Base-by-base conservation (phyloP, 2,113 vertebrate species). In the Lepidothrix coronata region DNA sequence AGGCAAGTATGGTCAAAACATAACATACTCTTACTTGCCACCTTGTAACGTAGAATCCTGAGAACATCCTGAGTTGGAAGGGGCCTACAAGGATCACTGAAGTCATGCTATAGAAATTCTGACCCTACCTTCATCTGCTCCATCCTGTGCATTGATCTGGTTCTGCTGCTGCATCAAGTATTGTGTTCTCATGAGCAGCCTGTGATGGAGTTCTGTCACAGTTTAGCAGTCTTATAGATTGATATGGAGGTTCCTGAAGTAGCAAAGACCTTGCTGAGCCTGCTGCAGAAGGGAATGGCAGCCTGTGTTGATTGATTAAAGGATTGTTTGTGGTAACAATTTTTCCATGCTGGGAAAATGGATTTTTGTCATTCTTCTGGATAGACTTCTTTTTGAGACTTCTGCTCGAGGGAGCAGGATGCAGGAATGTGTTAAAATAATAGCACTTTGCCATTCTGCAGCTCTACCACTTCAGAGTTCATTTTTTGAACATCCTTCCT, bases 1-100 rank as follows among this genome's bases (percentile, higher is more conserved):
- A 44, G 96, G 98, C 98, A 96, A 96, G 96, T 55, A 1, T 28
- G 23, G 14, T 24, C 49, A 24, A 39, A 72, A 65, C 0, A 0
- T 3, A 52, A 39, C 24, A 70, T 74, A 3, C 5, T 59, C 5
- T 77, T 55, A 54, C 19, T 74, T 79, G 6, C 11, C 6, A 35
- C 16, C 14, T 54, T 55, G 8, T 57, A 30, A 28, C 14, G 11
- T 8, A 33, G 41, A 66, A 24, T 48, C 65, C 2, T 57, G 55
- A 71, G 27, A 77, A 37, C 49, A 57, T 33, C 22, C 27, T 30
- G 27, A 63, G 31, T 28, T 63, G 35, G 31, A 57, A 71, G 43
- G 10, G 18, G 33, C 7, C 31, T 84, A 17, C 22, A 44, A 5
- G 49, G 43, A 5, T 14, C 62, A 63, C 63, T 43, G 22, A 63